phyloP scores from a whole-genome alignment of 2,888 invertebrate species.

The Philonicus albiceps region DNA sequence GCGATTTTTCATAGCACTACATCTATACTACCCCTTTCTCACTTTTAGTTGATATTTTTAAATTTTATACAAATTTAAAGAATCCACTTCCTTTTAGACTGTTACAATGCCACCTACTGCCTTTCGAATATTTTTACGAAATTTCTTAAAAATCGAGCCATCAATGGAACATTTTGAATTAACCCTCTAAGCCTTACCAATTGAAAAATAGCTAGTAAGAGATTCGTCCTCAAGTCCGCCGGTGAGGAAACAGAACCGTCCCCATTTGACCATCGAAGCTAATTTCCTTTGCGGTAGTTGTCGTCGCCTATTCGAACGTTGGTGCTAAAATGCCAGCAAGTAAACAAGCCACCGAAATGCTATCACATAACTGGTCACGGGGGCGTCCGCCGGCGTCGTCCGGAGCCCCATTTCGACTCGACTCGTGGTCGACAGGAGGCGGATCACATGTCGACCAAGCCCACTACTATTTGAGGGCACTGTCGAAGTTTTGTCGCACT shows the following conservation, averaged over 20 bases:
- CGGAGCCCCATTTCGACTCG: not conserved
- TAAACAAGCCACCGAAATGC: not conserved
- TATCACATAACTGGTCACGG: not conserved
- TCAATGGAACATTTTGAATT: not conserved
- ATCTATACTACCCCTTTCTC: not conserved
- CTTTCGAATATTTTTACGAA: too few species aligned
- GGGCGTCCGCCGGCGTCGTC: not conserved
- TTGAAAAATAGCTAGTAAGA: not conserved
- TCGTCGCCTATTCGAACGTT: not conserved
- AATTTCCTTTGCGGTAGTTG: not conserved
- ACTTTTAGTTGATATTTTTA: not conserved
- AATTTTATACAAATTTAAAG: not conserved
- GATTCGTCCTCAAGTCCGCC: not conserved
- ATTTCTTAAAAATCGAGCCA: not conserved
- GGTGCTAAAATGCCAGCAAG: not conserved
- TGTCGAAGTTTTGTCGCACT: not conserved
- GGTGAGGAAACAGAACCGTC: not conserved
- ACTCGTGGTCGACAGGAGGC: slow-evolving; percentile 42
- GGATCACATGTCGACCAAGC: slow-evolving; percentile 46
- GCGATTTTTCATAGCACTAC: too few species aligned
- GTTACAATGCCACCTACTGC: not conserved
- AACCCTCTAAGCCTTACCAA: not conserved
- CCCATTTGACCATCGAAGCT: not conserved
- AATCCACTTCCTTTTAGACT: not conserved
- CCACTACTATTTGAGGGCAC: slow-evolving; percentile 23